These are phyloP conservation scores for Leptodactylus fuscus DNA, from an alignment of 2,113 vertebrate species.

Conservation along the genomic window DNA sequence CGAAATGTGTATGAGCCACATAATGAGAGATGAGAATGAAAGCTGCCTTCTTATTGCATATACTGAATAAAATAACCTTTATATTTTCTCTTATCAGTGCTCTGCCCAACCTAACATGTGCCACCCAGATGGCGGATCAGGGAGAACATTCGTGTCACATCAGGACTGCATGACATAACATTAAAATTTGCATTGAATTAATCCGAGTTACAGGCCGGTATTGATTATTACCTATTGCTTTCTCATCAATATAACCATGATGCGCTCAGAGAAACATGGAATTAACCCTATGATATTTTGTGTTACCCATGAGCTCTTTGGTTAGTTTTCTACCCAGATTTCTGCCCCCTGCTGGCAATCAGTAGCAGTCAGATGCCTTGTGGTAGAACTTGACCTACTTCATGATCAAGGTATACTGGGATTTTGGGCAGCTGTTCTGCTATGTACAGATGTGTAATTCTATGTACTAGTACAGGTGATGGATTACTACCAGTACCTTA, in stretches of 20 bases:
- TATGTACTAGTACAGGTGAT: neutral
- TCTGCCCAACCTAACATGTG: slow-evolving; percentile 86
- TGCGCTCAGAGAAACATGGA: slow-evolving; percentile 26
- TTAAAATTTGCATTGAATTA: slow-evolving; percentile 48
- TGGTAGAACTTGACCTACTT: neutral
- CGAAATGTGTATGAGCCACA: too few relatives aligned
- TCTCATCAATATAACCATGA: slow-evolving; percentile 34
- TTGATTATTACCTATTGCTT: slow-evolving; percentile 35
- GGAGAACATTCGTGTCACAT: slow-evolving; percentile 41
- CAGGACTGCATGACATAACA: slow-evolving; percentile 56
- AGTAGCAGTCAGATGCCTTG: neutral
- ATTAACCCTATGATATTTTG: slow-evolving; percentile 12
- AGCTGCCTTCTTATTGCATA: too few relatives aligned
- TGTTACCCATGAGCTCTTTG: neutral
- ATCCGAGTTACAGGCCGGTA: slow-evolving; percentile 34
- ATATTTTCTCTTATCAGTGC: slow-evolving; percentile 72
- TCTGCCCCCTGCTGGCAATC: slow-evolving; percentile 31
- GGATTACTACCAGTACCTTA: neutral
- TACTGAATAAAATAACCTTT: neutral
- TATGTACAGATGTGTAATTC: neutral
- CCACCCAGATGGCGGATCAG: neutral
- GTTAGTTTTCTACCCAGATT: neutral
- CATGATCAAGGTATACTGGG: neutral
- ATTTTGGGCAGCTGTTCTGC: neutral
- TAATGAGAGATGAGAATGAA: too few relatives aligned